These are phyloP conservation scores for Nephrotoma guestfalica DNA, from an alignment of 2,888 invertebrate species.

Conservation along the genomic window DNA sequence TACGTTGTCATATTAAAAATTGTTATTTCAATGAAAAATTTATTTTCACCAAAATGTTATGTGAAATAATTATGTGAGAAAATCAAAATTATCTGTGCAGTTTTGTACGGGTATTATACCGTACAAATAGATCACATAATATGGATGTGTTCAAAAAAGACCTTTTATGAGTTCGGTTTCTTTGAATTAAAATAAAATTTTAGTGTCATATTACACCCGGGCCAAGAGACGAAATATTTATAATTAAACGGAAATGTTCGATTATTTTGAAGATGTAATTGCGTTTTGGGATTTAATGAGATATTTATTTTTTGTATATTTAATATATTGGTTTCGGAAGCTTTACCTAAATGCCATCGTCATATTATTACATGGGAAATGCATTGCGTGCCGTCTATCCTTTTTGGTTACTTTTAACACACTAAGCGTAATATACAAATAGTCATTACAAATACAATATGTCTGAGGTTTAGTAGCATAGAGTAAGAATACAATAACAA, in stretches of 20 bases:
- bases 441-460: no score
- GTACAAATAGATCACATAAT: not conserved
- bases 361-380: no score
- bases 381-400: no score
- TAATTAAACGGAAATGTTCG: not conserved
- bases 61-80: not conserved
- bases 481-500: no score
- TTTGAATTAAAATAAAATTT: not conserved
- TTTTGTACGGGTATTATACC: not conserved
- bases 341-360: no score
- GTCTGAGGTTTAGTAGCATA: no score
- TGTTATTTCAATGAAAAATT: not conserved
- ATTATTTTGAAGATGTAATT: not conserved
- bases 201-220: not conserved
- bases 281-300: no score
- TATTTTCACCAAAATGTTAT: not conserved
- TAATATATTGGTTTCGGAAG: no score
- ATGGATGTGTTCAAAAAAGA: not conserved
- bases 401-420: no score
- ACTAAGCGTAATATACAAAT: no score
- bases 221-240: not conserved
- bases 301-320: no score
- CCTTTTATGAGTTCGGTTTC: not conserved
- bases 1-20: not conserved
- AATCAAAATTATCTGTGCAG: not conserved